A percentile compares a stretch with the other conserved stretches of the same genome.
phyloP scores from a whole-genome alignment of 1,140 invertebrate genomes.

The Trichogramma pretiosum region DNA sequence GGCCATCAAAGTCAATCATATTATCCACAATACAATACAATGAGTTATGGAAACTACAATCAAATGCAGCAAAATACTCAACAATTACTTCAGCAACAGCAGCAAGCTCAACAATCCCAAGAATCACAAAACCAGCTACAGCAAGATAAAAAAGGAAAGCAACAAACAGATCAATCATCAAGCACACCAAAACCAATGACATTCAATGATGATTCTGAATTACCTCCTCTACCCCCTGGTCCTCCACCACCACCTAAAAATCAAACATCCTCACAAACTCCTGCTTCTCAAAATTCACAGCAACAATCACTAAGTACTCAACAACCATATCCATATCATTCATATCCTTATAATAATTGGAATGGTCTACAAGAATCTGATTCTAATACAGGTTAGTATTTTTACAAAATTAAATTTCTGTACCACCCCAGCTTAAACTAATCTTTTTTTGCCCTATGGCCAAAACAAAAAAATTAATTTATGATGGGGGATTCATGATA shows the following conservation, averaged over 20 bases:
- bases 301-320: conserved; percentile 40
- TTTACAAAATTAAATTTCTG: not conserved
- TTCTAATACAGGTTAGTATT: conserved; percentile 30
- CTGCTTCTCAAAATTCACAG: conserved; percentile 36
- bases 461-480: no score
- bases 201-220: conserved; percentile 41
- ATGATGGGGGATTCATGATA: no score
- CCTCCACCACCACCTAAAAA: conserved; percentile 43
- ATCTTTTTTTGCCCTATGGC: no score
- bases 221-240: conserved; percentile 42
- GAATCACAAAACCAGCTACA: conserved; percentile 25
- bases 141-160: conserved; percentile 31
- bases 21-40: conserved; percentile 40
- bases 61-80: conserved; percentile 19
- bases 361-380: conserved; percentile 32
- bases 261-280: conserved; percentile 31
- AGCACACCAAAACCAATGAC: conserved; percentile 35
- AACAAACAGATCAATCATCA: conserved; percentile 31
- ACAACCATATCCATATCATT: conserved; percentile 32
- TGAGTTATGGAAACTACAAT: conserved; percentile 23
- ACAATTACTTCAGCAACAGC: conserved; percentile 25
- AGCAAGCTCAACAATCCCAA: conserved; percentile 30
- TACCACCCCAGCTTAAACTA: no score
- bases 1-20: conserved; percentile 37
- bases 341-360: conserved; percentile 34